Evolutionary conservation across 2,797 vertebrate species (phyloP), one percentile per base, ranked within the genome.

Genomic region (Bothrops alternatus): DNA sequence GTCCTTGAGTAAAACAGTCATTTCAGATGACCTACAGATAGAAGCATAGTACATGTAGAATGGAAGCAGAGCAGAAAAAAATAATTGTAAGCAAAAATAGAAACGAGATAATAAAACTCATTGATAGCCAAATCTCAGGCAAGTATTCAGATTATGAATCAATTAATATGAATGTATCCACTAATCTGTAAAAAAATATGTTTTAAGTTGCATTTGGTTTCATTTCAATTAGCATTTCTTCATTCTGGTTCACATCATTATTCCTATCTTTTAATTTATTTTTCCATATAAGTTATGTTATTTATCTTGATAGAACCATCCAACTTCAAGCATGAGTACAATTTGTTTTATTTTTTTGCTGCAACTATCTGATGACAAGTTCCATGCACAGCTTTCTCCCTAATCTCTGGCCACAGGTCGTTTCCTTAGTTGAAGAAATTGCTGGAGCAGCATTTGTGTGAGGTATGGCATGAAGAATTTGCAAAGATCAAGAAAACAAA

Each of bases 301-400:
- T 73, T 90, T 1, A 1, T 55, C 61, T 90, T 85, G 87, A 53
- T 86, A 85, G 86, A 85, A 94, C n/a, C 57, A 90, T 16, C n/a
- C 12, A 37, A 73, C 7, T 93, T 90, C 56, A 88, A 56, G 61
- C 86, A 91, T 90, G 94, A 93, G 88, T 47, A 55, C 73, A 61
- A 89, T 93, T 94, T 93, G 93, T 94, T 69, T 18, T 32, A 16
- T 32, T 32, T 93, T 57, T 57, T 94, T 94, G 78, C 73, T 60
- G 90, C 78, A 89, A 92, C 92, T 88, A 93, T 93, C 92, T 93
- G 93, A 94, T 95, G 94, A 89, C n/a, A 82, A 90, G 89, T 95
- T 96, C 90, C 90, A 93, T 32, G 85, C 32, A 56, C 57, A 94
- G 1, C 94, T 95, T 95, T 94, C 23, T 55, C 50, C 32, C 23